Base-by-base conservation (phyloP, 2,797 vertebrate genomes). In the Sebastes flavidus region DNA sequence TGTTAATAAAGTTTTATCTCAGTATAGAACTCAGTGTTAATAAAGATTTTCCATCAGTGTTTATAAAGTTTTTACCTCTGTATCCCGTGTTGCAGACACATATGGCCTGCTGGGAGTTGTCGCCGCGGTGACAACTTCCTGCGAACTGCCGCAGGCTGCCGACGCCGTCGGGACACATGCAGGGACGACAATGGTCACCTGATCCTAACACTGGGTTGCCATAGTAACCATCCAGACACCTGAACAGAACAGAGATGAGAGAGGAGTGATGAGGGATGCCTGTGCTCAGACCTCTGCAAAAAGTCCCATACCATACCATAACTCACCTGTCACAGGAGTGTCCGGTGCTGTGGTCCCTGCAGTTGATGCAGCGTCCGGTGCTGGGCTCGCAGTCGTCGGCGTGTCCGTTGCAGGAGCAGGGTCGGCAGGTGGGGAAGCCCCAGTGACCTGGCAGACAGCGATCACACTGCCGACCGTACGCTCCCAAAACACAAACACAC, bases 181-280 rank as follows among this genome's bases (percentile, higher is more conserved):
- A 99, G 32, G 97, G 96, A 12, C 97, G 98, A 83, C 99, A 99
- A 88, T 99, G 97, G 82, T 99, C 97, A 1, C 97, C 98, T 0
- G 98, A 98, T 6, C 97, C 98, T 72, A 99, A 93, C 65, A 97
- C 74, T 0, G 98, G 97, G 85, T 99, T 93, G 2, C 98, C 99
- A 0, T 98, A 99, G 95, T 97, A 99, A 84, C 98, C 97, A 46
- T 93, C 91, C 78, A 97, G 73, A 92, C 99, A 99, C 90, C 99
- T 99, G 84, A 0, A 7, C 29, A 68, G n/a, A 62, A 7, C 29
- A 68, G n/a, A 62, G 32, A 25, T 11, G 9, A 49, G 36, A 63
- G 22, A 72, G 8, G 5, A n/a, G 13, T 29, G 8, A 54, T 18
- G 27, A 58, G 13, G 12, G 1, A 54, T 54, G 8, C 52, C 52